These are phyloP conservation scores for Phaenicophaeus curvirostris DNA, from an alignment of 2,797 vertebrate genomes.

Conservation along the genomic window DNA sequence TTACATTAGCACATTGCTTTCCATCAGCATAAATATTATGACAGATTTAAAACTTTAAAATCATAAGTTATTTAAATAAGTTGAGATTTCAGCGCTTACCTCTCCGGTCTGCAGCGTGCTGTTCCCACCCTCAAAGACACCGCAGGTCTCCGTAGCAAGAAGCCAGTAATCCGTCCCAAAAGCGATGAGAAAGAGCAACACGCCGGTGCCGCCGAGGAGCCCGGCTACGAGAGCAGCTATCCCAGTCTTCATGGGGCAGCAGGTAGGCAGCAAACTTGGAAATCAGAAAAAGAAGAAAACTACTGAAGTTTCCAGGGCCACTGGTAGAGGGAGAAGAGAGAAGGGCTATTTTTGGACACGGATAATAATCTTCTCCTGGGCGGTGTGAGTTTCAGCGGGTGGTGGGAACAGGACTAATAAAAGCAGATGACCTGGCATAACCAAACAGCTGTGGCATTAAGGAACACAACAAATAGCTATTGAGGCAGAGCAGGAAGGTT, in stretches of 20 bases:
- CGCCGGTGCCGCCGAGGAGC: conserved; percentile 78
- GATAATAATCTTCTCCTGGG: conserved; percentile 66
- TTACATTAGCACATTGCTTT: neutral
- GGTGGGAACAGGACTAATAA: conserved; percentile 67
- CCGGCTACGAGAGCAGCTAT: conserved; percentile 80
- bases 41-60: neutral
- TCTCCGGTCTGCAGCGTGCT: neutral
- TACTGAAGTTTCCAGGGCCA: neutral
- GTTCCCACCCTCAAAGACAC: neutral
- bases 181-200: conserved; percentile 84
- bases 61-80: neutral
- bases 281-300: conserved; percentile 10
- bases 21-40: fast-evolving
- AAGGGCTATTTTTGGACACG: conserved; percentile 81
- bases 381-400: conserved; percentile 77
- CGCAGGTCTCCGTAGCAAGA: conserved; percentile 84
- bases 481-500: neutral
- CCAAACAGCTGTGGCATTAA: conserved; percentile 65
- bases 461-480: neutral
- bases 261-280: neutral
- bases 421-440: conserved; percentile 68
- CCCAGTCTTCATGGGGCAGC: conserved; percentile 84
- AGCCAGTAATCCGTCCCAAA: conserved; percentile 92
- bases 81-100: conserved; percentile 42
- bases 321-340: neutral